phyloP scores from a whole-genome alignment of 1,140 invertebrate species.

The Odontomachus brunneus region DNA sequence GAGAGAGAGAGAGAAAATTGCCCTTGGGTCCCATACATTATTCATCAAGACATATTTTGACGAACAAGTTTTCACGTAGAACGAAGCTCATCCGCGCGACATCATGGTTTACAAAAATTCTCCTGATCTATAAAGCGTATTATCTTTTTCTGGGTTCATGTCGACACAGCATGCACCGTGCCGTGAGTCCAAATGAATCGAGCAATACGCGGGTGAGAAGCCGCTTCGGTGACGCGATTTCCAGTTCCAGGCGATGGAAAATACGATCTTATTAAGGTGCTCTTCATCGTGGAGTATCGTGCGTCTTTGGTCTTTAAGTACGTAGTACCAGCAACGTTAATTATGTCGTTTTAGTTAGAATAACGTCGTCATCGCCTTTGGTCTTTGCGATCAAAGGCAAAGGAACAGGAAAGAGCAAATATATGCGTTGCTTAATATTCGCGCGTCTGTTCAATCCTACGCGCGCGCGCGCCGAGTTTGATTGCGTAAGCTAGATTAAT shows the following conservation, averaged over 20 bases:
- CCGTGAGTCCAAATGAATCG: too few species aligned
- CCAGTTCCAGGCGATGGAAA: constrained; percentile 40
- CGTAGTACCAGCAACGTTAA: constrained; percentile 39
- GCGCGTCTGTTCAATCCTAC: constrained; percentile 14
- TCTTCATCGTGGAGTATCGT: constrained; percentile 42
- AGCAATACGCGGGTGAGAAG: constrained; percentile 7
- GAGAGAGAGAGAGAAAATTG: too few species aligned
- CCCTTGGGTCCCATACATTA: neutral
- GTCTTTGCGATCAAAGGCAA: constrained; percentile 2
- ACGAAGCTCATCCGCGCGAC: constrained; percentile 6
- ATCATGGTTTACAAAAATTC: constrained; percentile 38
- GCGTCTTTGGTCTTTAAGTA: constrained; percentile 28
- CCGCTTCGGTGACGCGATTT: constrained; percentile 6
- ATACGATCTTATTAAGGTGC: constrained; percentile 57
- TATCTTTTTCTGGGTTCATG: constrained; percentile 21
- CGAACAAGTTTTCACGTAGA: neutral
- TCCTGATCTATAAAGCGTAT: constrained; percentile 20
- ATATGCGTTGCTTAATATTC: constrained; percentile 24
- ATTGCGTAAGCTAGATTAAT: constrained; percentile 27
- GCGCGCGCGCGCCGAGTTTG: neutral
- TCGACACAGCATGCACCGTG: constrained; percentile 9
- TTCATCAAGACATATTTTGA: neutral
- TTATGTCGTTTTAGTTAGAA: constrained; percentile 48
- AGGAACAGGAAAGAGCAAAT: too few species aligned
- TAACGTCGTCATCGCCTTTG: constrained; percentile 9